Evolutionary conservation across 2,888 invertebrate species (phyloP), one percentile per base, ranked within the genome.

Genomic region (Dimorphilus gyrociliatus): DNA sequence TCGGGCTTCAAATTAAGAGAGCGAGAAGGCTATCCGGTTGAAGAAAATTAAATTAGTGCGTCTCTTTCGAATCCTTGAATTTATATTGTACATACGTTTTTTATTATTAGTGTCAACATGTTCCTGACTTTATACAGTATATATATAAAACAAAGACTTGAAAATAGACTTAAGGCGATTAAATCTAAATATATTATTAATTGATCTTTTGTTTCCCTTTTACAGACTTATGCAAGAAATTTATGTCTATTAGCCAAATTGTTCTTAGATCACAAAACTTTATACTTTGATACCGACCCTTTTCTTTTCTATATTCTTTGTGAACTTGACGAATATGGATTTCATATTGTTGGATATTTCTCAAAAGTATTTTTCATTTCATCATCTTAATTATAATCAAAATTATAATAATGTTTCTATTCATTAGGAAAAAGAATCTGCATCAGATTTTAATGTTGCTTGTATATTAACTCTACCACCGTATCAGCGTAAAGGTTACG

Each of bases 221-320:
- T n/a, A n/a, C n/a, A n/a, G n/a, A n/a, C n/a, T n/a, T n/a, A n/a
- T n/a, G n/a, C n/a, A n/a, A n/a, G n/a, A n/a, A 86, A 86, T 62
- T 67, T 94, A 28, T 94, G 94, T 67, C 68, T 94, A 39, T 69
- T 92, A 45, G 92, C 94, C 21, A 94, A 94, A 65, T 67, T 94
- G 41, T 94, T 94, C 64, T 67, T 94, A 37, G 94, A 94, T 55
- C 92, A 94, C 60, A 94, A 94, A 70, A 94, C 90, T 0, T 67
- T 94, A 15, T 94, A 90, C 63, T 94, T 88, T 66, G 92, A 94
- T 63, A 92, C 92, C 32, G 88, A 90, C 51, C 90, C 92, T 23
- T 94, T 94, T 65, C 67, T 85, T 41, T 94, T 94, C 66, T 94
- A 94, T 60, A 81, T 88, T 45, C 67, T 88, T 25, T 12, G 25